Evolutionary conservation across 2,888 invertebrate species (phyloP), one percentile per base, ranked within the genome.

Genomic region (Epiblema foenella): DNA sequence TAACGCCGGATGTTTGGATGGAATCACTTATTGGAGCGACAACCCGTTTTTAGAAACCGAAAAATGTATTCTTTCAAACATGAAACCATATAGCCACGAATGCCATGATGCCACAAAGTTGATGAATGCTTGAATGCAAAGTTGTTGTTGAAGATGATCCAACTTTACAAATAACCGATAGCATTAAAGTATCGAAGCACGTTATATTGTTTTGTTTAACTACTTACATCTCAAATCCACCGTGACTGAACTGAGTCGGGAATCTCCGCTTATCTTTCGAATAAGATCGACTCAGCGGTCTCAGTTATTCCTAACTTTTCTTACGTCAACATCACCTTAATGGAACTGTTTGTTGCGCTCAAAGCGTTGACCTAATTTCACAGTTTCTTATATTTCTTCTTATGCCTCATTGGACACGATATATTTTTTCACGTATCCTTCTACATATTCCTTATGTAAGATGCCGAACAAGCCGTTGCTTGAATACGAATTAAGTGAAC

Each of bases 1-100:
- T 79, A 77, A 76, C 79, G 76, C 86, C 88, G 89, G 89, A 89
- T 86, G 88, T 83, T 71, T 75, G 75, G 77, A 78, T 77, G 76
- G 73, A 68, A 65, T 69, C 80, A 76, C 82, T 83, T 86, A 84
- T 83, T 79, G 86, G 83, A 83, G 85, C 83, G 85, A 74, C 82
- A 79, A 72, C 69, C 60, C 57, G 29, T 39, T 39, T 37, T 51
- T 58, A 59, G 62, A 71, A 9, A 66, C 56, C 37, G 29, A 51
- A 51, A 60, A 29, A 52, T 17, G 17, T 37, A 51, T 56, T 56
- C 29, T 29, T 51, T 51, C n/a, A 37, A 33, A 33, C 33, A 33
- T 33, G 33, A 8, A 33, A 5, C 33, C 33, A 33, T 33, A 8
- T 33, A 33, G 33, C 33, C 33, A 7, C 33, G 7, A 8, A 5